Evolutionary conservation across 37 sponge, comb jelly and placozoan species (phyloP), one percentile per base, ranked within the genome.

Genomic region (Diacarnus erythraeanus): DNA sequence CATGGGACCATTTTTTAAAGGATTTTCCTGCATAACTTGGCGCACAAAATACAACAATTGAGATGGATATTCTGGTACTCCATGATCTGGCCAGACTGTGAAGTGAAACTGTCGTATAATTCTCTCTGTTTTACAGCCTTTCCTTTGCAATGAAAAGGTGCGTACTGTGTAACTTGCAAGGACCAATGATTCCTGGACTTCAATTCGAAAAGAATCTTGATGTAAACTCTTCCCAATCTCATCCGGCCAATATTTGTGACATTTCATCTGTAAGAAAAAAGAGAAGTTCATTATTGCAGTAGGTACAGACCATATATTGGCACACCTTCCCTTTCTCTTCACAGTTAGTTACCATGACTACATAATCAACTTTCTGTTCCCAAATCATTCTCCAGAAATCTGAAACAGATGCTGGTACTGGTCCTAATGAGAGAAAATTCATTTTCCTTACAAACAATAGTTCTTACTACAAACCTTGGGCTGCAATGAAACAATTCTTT

Each of bases 361-460:
- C 84, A 23, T 88, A 86, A 23, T 76, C 76, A 1, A 25, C 85
- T 88, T 64, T 88, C 90, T 94, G 88, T 65, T 97, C 97, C 94
- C 95, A 97, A 21, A 97, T 84, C 97, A 97, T 97, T 0, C 94
- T 44, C 97, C 97, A 97, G 80, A 97, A 97, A 61, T 94, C 94
- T 18, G 54, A 31, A 30, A 88, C 58, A 33, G 94, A 78, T 43
- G 77, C 81, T 37, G 91, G 90, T 25, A 91, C 82, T n/a, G 94
- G 89, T 9, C 97, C 97, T 79, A 22, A n/a, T n/a, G n/a, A n/a
- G n/a, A n/a, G n/a, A n/a, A n/a, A n/a, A n/a, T n/a, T n/a, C n/a
- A n/a, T n/a, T 10, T 3, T 35, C 4, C 9, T 5, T 6, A 38
- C 15, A 35, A 38, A 34, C 18, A 35, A 35, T 68, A 47, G 29